phyloP scores from a whole-genome alignment of 2,888 invertebrate species.

The Pemphredon lugubris region DNA sequence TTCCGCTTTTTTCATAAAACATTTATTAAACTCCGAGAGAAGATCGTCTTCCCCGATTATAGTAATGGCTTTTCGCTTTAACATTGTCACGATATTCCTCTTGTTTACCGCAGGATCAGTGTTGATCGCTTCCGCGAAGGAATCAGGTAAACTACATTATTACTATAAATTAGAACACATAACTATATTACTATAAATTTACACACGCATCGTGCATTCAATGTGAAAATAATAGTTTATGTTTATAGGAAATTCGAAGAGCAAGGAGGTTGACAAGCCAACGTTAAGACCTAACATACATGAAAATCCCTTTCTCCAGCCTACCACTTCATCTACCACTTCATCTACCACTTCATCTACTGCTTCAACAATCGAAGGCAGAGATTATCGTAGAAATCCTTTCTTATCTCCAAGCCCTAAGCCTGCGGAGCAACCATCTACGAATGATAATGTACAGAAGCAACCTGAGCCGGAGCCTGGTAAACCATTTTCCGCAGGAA shows the following conservation, averaged over 20 bases:
- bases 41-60: constrained; percentile 5
- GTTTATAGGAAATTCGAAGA: constrained; percentile 30
- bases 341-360: too few species aligned
- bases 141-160: constrained; percentile 40
- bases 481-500: too few species aligned
- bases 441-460: too few species aligned
- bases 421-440: too few species aligned
- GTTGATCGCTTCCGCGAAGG: not conserved
- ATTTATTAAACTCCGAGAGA: constrained; percentile 8
- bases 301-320: constrained; percentile 36
- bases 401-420: not conserved
- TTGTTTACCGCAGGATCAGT: constrained; percentile 12
- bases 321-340: too few species aligned
- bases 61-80: constrained; percentile 37
- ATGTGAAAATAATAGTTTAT: not conserved
- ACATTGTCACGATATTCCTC: constrained; percentile 19
- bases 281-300: constrained; percentile 13
- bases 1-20: constrained; percentile 9
- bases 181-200: too few species aligned
- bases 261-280: not conserved
- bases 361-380: too few species aligned
- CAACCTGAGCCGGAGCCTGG: too few species aligned
- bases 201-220: not conserved
- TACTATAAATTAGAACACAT: too few species aligned
- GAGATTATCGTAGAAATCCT: constrained; percentile 27